Evolutionary conservation across 2,888 invertebrate genomes (phyloP), one percentile per base, ranked within the genome.

Genomic region (Tineola bisselliella): DNA sequence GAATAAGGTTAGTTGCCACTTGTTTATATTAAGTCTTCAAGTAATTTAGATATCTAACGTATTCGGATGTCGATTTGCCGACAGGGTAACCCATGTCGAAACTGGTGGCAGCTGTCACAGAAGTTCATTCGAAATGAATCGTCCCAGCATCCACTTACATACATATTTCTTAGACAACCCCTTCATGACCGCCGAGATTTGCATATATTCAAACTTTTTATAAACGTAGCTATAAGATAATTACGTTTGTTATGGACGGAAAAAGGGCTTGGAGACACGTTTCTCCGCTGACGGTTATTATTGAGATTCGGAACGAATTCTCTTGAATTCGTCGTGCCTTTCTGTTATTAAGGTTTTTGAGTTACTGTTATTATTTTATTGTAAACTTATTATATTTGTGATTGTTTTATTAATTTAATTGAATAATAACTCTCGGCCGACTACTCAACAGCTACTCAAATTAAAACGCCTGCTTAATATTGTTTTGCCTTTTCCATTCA

Each of bases 91-190:
- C 58, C 58, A 58, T 58, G 33, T 58, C 58, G 18, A 58, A 58
- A 58, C 33, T 33, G 18, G 13, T 58, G 58, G 58, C 58, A 58
- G 58, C 58, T 58, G 58, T 58, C 58, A 58, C 58, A 33, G 58
- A 58, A 58, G 33, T 58, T 58, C 58, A 58, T 58, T 58, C 33
- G 11, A 58, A 56, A 56, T 56, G 56, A 56, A 58, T 58, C 33
- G 58, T 58, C 33, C 48, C 43, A 12, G 43, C 6, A 15, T n/a
- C 48, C 48, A 48, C 48, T 25, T 56, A 56, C 18, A 58, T 56
- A 56, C 18, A 58, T 58, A 58, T 58, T 58, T 58, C 58, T 54
- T 58, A 58, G 58, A 58, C 58, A 58, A 58, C n/a, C 56, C 58
- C 33, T 33, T 25, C 54, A 54, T 25, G 58, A 8, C 25, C 33